These are phyloP conservation scores for Epistrophella euchroma DNA, from an alignment of 2,888 invertebrate genomes.

Conservation along the genomic window DNA sequence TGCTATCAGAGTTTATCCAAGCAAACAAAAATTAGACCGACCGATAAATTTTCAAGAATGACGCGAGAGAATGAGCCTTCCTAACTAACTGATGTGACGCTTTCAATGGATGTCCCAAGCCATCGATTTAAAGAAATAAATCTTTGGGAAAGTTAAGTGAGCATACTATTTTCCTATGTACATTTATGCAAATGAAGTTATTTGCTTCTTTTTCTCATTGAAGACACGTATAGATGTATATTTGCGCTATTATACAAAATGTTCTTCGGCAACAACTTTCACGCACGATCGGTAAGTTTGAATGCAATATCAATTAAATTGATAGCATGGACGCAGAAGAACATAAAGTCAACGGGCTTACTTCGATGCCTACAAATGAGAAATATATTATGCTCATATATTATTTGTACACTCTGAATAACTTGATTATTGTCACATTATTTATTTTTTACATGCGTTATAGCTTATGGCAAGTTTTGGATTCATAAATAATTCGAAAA, in stretches of 20 bases:
- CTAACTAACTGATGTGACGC: conserved; percentile 38
- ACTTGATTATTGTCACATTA: background rate
- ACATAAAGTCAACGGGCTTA: conserved; percentile 11
- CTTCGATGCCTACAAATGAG: background rate
- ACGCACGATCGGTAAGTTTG: conserved; percentile 61
- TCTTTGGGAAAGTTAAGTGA: conserved; percentile 65
- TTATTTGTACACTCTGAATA: background rate
- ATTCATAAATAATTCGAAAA: no score
- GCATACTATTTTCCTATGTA: conserved; percentile 26
- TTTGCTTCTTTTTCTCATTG: conserved; percentile 38
- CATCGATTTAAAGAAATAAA: conserved; percentile 55
- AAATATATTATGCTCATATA: background rate
- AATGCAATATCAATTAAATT: conserved; percentile 63
- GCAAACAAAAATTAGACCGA: background rate
- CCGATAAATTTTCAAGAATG: conserved; percentile 47
- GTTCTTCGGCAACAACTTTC: conserved; percentile 67
- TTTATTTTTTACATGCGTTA: background rate
- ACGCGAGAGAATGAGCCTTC: conserved; percentile 62
- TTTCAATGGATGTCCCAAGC: conserved; percentile 49
- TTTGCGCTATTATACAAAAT: conserved; percentile 8
- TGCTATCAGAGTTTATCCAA: background rate
- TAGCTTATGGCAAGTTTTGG: no score
- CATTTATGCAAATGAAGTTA: conserved; percentile 48
- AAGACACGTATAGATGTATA: background rate
- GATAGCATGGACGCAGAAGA: conserved; percentile 4